Conservation (phyloP, 1,140 invertebrate genomes). For the Camponotus floridanus region DNA sequence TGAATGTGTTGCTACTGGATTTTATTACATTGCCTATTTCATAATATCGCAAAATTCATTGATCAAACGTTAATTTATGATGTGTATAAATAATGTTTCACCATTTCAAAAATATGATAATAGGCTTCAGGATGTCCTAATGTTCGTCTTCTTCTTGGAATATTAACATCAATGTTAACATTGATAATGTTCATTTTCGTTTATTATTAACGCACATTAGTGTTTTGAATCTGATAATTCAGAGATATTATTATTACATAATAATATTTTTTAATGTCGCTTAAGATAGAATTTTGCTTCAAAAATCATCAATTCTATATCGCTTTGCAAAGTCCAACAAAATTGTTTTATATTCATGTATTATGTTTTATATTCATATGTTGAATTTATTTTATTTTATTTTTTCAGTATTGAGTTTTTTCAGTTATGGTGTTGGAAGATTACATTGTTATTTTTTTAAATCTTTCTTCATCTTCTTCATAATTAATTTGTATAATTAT, state of each 20-base stretch:
- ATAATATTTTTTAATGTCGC: conserved; percentile 5
- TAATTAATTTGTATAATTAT: conserved; percentile 33
- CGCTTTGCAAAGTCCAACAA: background rate
- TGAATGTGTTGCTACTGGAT: background rate
- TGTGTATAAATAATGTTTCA: background rate
- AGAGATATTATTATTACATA: background rate
- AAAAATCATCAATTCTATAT: conserved; percentile 28
- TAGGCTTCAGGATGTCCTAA: background rate
- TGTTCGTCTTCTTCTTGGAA: background rate
- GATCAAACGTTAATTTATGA: background rate
- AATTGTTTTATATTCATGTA: conserved; percentile 22
- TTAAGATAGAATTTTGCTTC: conserved; percentile 14
- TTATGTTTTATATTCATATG: conserved; percentile 11
- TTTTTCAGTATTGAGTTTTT: background rate
- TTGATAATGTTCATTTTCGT: conserved; percentile 52
- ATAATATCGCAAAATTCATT: conserved; percentile 32
- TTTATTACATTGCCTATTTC: background rate
- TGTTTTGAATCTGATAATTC: background rate
- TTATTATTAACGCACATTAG: background rate
- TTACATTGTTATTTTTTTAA: background rate
- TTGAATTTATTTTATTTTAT: background rate
- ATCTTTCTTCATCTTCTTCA: background rate
- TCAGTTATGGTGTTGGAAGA: background rate
- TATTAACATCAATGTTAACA: background rate
- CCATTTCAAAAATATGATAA: background rate